Percentiles rank a stretch among this genome's conserved stretches.
Evolutionary conservation across 2,113 vertebrate species (phyloP).

Genomic region (Piprites chloris): DNA sequence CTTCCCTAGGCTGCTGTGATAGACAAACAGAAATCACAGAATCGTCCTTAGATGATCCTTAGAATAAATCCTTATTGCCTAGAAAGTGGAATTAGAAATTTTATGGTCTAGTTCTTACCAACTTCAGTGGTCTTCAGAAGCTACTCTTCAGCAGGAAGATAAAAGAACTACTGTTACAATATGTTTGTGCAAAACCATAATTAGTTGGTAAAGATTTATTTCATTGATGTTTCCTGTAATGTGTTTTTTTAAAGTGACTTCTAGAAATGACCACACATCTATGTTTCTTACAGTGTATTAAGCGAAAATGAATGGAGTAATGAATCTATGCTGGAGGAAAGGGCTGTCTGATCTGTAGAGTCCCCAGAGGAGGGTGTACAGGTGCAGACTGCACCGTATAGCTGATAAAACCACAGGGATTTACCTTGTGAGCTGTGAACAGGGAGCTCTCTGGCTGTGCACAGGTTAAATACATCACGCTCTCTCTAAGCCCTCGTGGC

Average conservation of each 20-base stretch:
- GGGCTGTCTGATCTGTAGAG: not conserved
- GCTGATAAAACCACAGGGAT: not conserved
- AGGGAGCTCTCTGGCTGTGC: not conserved
- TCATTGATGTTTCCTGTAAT: not conserved
- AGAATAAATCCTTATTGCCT: not conserved
- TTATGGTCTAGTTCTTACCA: not conserved
- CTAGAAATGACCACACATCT: not conserved
- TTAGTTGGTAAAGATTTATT: not conserved
- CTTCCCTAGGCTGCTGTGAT: not conserved
- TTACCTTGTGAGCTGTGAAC: not conserved
- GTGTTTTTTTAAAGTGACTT: not conserved
- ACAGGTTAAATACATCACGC: not conserved
- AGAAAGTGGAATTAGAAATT: not conserved
- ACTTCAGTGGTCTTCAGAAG: not conserved
- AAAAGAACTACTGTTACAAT: not conserved
- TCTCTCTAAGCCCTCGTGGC: not conserved
- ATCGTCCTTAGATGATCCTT: not conserved
- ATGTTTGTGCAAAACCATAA: not conserved
- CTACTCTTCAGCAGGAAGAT: not conserved
- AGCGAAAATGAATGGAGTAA: not conserved
- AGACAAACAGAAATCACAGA: not conserved
- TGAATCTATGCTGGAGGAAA: not conserved
- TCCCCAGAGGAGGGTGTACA: not conserved
- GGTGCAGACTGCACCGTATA: not conserved
- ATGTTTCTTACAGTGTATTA: not conserved